Conservation (phyloP, 1,140 invertebrate species). For the Plutomurus gul region DNA sequence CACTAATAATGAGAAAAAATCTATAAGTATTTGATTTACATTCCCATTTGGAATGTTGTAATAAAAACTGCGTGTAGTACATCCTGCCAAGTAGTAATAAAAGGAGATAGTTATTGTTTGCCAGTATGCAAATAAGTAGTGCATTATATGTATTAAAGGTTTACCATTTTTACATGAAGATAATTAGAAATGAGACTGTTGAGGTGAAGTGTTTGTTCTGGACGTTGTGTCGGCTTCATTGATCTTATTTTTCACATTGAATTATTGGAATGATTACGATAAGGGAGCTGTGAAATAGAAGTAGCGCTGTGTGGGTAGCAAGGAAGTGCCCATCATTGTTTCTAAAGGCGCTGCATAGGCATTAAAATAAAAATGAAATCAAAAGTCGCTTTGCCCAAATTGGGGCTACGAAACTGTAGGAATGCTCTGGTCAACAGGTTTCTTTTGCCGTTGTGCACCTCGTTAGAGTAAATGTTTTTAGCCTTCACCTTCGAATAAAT, state of each 20-base stretch:
- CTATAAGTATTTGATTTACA: background rate
- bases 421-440: background rate
- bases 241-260: background rate
- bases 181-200: background rate
- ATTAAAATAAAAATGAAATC: slow-evolving; percentile 13
- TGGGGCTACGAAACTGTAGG: background rate
- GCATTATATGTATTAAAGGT: no score
- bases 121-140: no score
- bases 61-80: no score
- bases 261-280: background rate
- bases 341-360: background rate
- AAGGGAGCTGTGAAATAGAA: background rate
- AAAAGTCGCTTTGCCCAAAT: background rate
- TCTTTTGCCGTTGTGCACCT: background rate
- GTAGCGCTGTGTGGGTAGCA: background rate
- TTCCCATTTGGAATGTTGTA: no score
- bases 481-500: slow-evolving; percentile 12
- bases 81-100: no score
- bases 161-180: background rate
- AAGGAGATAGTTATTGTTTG: no score
- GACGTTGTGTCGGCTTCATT: background rate
- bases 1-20: background rate
- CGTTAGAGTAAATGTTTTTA: background rate
- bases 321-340: background rate
- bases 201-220: slow-evolving; percentile 4